Base-by-base conservation (phyloP, 2,797 vertebrate species). In the Eupleurogrammus muticus region DNA sequence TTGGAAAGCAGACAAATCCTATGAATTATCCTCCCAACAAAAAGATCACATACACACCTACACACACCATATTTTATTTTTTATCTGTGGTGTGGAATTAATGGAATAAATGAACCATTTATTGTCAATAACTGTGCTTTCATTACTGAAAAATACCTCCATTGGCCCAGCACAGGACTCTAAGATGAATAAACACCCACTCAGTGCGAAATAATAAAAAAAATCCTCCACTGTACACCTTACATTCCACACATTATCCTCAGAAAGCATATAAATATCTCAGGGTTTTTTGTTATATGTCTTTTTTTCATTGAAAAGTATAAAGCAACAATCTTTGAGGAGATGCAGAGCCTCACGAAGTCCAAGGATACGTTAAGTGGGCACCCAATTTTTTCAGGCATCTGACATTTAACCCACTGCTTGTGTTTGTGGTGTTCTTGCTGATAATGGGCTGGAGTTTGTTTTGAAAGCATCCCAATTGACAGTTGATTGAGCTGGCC, bases 381-480 rank as follows among this genome's bases (percentile, higher is more conserved):
- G 66, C 76, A 86, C 79, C 68, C 73, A 81, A 84, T 82, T 87
- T 90, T 84, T 82, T 71, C 79, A 59, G 82, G 76, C 86, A 70
- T 86, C 71, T 90, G 87, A 87, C 90, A 90, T 90, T 87, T 83
- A 77, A 89, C 84, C 90, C 42, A 1, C 63, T 66, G 77, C 82
- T 74, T 75, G 79, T 82, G 79, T 86, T 80, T 77, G 73, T 73
- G 61, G 78, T 83, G 75, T 86, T 85, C 79, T 79, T 80, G 48
- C 76, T 42, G 75, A 85, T 88, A 89, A 91, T 87, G 73, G 89
- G 76, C 67, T 44, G 21, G 57, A 71, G 80, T 79, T 75, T 73
- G 81, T 87, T 86, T 73, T 83, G 82, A 89, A 87, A 84, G 85
- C 83, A 67, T 86, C 74, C 74, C 79, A 67, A 70, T 76, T 81